These are phyloP conservation scores for Microcebus lehilahytsara DNA, from an alignment of 2,113 vertebrate genomes.

Conservation along the genomic window DNA sequence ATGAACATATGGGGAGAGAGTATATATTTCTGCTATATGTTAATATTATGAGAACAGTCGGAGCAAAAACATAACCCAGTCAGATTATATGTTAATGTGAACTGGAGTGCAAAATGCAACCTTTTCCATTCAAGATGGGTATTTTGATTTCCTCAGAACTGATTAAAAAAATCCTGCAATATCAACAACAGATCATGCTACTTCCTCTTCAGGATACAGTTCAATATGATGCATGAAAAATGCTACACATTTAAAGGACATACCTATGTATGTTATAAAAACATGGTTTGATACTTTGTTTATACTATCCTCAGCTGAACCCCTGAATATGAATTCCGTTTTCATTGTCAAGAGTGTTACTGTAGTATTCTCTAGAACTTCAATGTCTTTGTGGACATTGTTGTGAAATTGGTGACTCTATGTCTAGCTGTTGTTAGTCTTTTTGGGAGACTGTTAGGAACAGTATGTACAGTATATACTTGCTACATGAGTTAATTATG, in stretches of 20 bases:
- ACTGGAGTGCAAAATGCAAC: conserved; percentile 67
- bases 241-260: conserved; percentile 83
- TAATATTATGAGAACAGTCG: conserved; percentile 77
- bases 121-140: conserved; percentile 68
- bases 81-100: conserved; percentile 67
- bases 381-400: conserved; percentile 91
- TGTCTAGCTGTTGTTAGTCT: conserved; percentile 89
- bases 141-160: conserved; percentile 78
- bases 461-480: conserved; percentile 87
- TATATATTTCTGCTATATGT: conserved; percentile 68
- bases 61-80: conserved; percentile 60
- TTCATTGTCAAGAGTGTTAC: conserved; percentile 90
- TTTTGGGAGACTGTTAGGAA: conserved; percentile 88
- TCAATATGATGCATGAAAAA: conserved; percentile 86
- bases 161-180: conserved; percentile 67
- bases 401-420: conserved; percentile 87
- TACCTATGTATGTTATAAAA: conserved; percentile 82
- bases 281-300: conserved; percentile 84
- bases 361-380: conserved; percentile 89
- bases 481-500: conserved; percentile 85
- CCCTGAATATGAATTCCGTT: conserved; percentile 87
- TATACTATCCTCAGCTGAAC: conserved; percentile 85
- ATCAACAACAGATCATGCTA: conserved; percentile 60
- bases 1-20: conserved; percentile 75
- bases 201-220: conserved; percentile 78